Base-by-base conservation (phyloP, 2,797 vertebrate species). In the Todus mexicanus region DNA sequence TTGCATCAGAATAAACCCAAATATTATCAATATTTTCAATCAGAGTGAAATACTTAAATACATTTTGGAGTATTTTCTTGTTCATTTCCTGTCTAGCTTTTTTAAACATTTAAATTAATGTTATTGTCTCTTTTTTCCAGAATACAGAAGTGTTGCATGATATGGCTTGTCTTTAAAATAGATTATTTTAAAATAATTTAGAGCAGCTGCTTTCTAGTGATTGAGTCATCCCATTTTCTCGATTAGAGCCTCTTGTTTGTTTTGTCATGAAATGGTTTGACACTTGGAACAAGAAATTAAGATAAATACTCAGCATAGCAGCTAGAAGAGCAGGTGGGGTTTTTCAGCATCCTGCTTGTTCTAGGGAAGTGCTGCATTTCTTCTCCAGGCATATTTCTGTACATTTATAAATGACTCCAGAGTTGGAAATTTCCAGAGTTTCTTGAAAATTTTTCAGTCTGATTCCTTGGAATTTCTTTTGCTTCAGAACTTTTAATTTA, bases 201-300 rank as follows among this genome's bases (percentile, higher is more conserved):
- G 69, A 74, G 50, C 75, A 95, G 87, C 91, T 95, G 87, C 61
- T 92, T 82, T 90, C 9, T 3, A 69, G 76, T 10, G 6, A 71
- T 91, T 85, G 79, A 91, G 81, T 93, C 78, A 93, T 93, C 87
- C 74, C 38, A 80, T 87, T 93, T 89, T 83, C 90, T 80, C 68
- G 75, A 94, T 89, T 89, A 94, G 87, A 69, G 61, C 87, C 82
- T 93, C 75, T 79, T 95, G 92, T 94, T 96, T 95, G 84, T 83
- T 93, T 90, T 93, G 84, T 92, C 68, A 71, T 85, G 76, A 89
- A 91, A 89, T 74, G 57, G 61, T 93, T 92, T 93, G 91, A 75
- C 92, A 89, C 87, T 89, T 69, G 69, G 82, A 95, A 95, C 75
- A 69, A 92, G 93, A 92, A 91, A 90, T 92, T 63, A 87, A 84